A percentile compares a stretch with the other conserved stretches of the same genome.
phyloP scores from a whole-genome alignment of 2,797 vertebrate genomes.

The Clarias pachynema region DNA sequence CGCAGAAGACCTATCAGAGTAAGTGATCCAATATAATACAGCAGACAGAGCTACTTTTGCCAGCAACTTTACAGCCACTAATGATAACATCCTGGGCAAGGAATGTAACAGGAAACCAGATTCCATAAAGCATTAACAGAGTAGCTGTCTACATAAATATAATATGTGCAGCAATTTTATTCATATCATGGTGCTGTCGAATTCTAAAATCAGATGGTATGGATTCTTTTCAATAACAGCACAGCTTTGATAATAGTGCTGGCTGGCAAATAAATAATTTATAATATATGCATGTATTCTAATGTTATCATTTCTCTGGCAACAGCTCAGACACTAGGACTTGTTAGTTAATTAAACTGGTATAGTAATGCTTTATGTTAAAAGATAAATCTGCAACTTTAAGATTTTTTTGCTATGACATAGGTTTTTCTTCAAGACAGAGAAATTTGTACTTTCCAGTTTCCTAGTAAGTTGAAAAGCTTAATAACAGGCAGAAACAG shows the following conservation, averaged over 20 bases:
- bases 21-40: constrained; percentile 11
- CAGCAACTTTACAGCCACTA: neutral
- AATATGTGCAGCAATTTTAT: neutral
- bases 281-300: neutral
- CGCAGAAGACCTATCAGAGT: neutral
- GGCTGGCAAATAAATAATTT: neutral
- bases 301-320: neutral
- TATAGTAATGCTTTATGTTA: neutral
- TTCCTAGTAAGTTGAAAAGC: neutral
- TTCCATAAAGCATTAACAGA: neutral
- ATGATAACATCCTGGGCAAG: constrained; percentile 2
- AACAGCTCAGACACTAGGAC: neutral
- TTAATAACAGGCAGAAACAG: neutral
- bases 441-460: neutral
- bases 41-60: constrained; percentile 7
- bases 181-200: neutral
- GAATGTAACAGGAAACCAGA: neutral
- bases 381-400: neutral
- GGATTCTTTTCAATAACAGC: neutral
- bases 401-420: too few relatives aligned
- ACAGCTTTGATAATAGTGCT: neutral
- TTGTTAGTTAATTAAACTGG: neutral
- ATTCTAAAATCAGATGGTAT: neutral
- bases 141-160: neutral
- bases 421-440: neutral